Percentiles rank a stretch among this genome's conserved stretches.
Conservation (phyloP, 2,113 vertebrate genomes). For the Scytalopus superciliaris region DNA sequence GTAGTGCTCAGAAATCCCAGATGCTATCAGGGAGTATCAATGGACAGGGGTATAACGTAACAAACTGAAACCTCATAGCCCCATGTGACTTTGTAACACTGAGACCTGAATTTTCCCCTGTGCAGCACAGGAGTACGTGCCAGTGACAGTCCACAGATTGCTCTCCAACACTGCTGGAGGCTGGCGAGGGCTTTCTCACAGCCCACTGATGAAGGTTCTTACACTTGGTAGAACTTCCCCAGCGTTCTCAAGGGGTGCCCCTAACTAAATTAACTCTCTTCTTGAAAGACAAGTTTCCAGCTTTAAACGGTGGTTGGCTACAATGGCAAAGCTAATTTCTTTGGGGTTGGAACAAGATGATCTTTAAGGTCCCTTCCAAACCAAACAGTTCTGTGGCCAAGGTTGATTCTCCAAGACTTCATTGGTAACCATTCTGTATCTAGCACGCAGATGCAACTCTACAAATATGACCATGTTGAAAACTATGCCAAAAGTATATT, state of each 20-base stretch:
- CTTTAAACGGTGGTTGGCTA: not conserved
- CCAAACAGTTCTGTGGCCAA: not conserved
- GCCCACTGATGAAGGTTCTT: not conserved
- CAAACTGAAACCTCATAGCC: constrained; percentile 53
- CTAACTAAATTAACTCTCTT: not conserved
- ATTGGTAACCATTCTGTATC: rapidly evolving
- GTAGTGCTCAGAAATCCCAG: constrained; percentile 33
- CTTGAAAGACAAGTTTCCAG: not conserved
- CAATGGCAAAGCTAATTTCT: rapidly evolving
- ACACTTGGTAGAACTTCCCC: not conserved
- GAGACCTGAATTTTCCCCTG: not conserved
- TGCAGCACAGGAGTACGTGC: not conserved
- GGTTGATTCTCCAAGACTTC: rapidly evolving
- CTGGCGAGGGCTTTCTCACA: not conserved
- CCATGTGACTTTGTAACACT: not conserved
- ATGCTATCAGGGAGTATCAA: constrained; percentile 45
- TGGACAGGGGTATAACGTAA: constrained; percentile 43
- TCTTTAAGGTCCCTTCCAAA: not conserved
- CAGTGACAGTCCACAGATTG: not conserved
- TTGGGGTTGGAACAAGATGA: not conserved
- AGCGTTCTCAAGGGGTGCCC: not conserved
- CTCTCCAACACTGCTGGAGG: not conserved
- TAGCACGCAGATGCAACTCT: rapidly evolving
- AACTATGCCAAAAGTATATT: not conserved
- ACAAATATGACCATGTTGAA: not conserved